Percentiles rank a stretch among this genome's conserved stretches.
Evolutionary conservation across 2,888 invertebrate genomes (phyloP).

Genomic region (Hemithea aestivaria): DNA sequence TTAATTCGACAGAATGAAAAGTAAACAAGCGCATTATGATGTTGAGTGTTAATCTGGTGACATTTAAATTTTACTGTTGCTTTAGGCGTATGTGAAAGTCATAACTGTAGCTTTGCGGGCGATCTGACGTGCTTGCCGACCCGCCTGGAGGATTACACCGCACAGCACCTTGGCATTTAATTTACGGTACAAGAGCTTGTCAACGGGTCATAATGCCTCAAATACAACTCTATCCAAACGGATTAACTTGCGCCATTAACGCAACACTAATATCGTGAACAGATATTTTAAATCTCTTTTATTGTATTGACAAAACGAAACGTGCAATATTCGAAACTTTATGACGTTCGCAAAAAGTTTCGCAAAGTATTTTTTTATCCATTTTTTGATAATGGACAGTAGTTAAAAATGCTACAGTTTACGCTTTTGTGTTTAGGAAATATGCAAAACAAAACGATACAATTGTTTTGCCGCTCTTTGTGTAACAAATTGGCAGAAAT

Average conservation of each 20-base stretch:
- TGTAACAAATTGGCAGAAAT: slow-evolving; percentile 13
- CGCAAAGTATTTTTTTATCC: slow-evolving; percentile 7
- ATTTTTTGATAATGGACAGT: slow-evolving; percentile 2
- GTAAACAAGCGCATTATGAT: slow-evolving; percentile 4
- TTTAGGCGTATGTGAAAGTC: slow-evolving; percentile 47
- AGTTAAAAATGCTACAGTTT: slow-evolving; percentile 18
- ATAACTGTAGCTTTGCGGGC: slow-evolving; percentile 44
- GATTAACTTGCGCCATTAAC: slow-evolving; percentile 53
- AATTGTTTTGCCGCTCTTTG: slow-evolving; percentile 11
- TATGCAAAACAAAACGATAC: slow-evolving; percentile 12
- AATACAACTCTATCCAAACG: slow-evolving; percentile 57
- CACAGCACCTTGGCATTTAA: slow-evolving; percentile 59
- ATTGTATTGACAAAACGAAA: slow-evolving; percentile 9
- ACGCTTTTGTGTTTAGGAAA: slow-evolving; percentile 6
- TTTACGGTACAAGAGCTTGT: slow-evolving; percentile 62
- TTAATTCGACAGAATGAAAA: background rate
- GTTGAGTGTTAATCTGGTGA: slow-evolving; percentile 52
- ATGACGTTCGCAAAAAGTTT: background rate
- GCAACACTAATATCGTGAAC: slow-evolving; percentile 27
- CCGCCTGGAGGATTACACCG: slow-evolving; percentile 55
- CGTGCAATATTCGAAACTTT: slow-evolving; percentile 5
- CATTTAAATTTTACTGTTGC: slow-evolving; percentile 64
- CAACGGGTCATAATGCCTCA: slow-evolving; percentile 58
- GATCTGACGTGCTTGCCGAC: slow-evolving; percentile 55
- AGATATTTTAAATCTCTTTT: slow-evolving; percentile 18